These are phyloP conservation scores for Cetoscarus ocellatus DNA, from an alignment of 2,797 vertebrate genomes.

Conservation along the genomic window DNA sequence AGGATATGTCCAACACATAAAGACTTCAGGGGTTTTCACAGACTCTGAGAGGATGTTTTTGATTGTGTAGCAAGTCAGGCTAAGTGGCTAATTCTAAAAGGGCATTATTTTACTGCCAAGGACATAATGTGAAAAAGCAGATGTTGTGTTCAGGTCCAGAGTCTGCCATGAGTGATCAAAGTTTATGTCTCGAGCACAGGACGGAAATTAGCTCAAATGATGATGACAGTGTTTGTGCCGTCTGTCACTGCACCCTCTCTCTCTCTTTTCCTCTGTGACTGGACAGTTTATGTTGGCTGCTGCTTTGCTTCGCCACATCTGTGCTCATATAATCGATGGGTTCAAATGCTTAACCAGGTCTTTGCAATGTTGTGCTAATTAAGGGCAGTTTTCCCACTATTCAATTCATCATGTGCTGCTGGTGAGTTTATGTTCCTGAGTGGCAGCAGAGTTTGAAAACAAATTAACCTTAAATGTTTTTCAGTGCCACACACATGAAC, in stretches of 20 bases:
- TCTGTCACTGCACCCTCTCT: constrained; percentile 35
- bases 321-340: constrained; percentile 39
- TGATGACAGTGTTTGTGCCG: constrained; percentile 29
- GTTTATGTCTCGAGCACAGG: constrained; percentile 40
- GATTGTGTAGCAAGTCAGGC: constrained; percentile 18
- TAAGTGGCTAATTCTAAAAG: constrained; percentile 4
- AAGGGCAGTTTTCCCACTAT: constrained; percentile 20
- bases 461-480: background rate
- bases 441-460: constrained; percentile 12
- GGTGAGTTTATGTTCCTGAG: constrained; percentile 18
- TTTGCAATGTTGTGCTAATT: constrained; percentile 31
- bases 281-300: constrained; percentile 63
- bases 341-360: constrained; percentile 31
- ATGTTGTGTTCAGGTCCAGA: constrained; percentile 30
- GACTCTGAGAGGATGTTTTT: constrained; percentile 20
- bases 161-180: background rate
- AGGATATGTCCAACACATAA: constrained; percentile 9
- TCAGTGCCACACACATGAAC: background rate
- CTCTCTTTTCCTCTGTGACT: constrained; percentile 17
- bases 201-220: constrained; percentile 42
- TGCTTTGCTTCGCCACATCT: constrained; percentile 44
- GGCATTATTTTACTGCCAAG: constrained; percentile 13
- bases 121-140: constrained; percentile 42
- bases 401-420: constrained; percentile 4
- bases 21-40: background rate